phyloP scores from a whole-genome alignment of 2,113 vertebrate genomes.

The Chaenocephalus aceratus region DNA sequence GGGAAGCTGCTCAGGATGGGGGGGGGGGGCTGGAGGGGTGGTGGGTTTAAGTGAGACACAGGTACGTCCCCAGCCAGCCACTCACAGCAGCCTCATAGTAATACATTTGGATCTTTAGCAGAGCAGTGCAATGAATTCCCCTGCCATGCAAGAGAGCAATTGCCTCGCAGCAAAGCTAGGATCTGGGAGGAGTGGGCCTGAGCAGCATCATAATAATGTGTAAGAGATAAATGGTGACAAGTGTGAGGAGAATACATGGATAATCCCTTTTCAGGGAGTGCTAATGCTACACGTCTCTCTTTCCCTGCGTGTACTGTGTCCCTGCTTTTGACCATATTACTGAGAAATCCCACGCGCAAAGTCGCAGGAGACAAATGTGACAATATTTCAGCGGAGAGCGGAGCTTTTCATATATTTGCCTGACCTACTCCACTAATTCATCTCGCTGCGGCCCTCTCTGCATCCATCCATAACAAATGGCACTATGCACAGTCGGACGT shows the following conservation, averaged over 20 bases:
- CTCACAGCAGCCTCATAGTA: constrained; percentile 30
- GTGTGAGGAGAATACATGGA: constrained; percentile 61
- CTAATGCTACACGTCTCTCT: constrained; percentile 42
- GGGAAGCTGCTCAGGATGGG: constrained; percentile 36
- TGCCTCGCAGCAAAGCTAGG: constrained; percentile 52
- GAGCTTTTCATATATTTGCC: constrained; percentile 54
- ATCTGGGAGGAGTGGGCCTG: constrained; percentile 29
- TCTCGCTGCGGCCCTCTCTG: constrained; percentile 31
- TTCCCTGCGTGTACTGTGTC: constrained; percentile 27
- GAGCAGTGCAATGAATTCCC: background rate
- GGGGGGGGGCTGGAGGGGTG: background rate
- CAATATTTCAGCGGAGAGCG: constrained; percentile 19
- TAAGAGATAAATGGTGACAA: constrained; percentile 65
- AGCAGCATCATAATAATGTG: constrained; percentile 41
- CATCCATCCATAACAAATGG: constrained; percentile 61
- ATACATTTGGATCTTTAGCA: constrained; percentile 11
- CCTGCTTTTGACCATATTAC: constrained; percentile 15
- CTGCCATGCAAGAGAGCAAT: constrained; percentile 28
- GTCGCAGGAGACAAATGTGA: background rate
- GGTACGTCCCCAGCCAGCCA: constrained; percentile 47
- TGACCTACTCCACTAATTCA: constrained; percentile 63
- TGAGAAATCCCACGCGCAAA: constrained; percentile 14
- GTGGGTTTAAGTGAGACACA: constrained; percentile 41
- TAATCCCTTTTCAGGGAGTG: constrained; percentile 56
- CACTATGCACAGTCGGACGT: constrained; percentile 39